Evolutionary conservation across 1,140 invertebrate species (phyloP).

Genomic region (Ceratosolen solmsi): DNA sequence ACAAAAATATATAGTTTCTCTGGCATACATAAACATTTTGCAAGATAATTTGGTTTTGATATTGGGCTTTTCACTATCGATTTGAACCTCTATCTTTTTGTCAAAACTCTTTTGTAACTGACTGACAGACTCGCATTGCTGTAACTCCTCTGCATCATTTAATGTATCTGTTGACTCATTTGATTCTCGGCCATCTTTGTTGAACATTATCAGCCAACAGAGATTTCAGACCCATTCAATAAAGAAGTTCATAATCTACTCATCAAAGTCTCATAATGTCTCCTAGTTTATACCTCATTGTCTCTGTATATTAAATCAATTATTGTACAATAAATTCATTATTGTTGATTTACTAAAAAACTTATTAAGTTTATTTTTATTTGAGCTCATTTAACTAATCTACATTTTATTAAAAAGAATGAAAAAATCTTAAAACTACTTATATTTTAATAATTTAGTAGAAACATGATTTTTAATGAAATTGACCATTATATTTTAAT

Average conservation of each 20-base stretch:
- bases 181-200: conserved; percentile 53
- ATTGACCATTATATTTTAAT: no score
- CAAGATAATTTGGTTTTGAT: conserved; percentile 59
- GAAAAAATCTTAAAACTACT: no score
- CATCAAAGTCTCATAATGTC: conserved; percentile 23
- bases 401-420: no score
- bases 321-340: no score
- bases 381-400: no score
- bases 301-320: no score
- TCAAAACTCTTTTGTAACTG: background rate
- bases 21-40: conserved; percentile 71
- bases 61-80: background rate
- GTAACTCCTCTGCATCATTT: conserved; percentile 61
- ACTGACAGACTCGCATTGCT: conserved; percentile 32
- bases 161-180: conserved; percentile 49
- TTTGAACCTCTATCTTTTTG: background rate
- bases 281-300: no score
- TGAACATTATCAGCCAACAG: conserved; percentile 61
- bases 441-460: no score
- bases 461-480: no score
- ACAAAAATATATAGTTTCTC: conserved; percentile 69
- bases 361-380: no score
- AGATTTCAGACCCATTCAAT: conserved; percentile 24
- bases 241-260: conserved; percentile 3
- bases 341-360: no score